These are phyloP conservation scores for Drosophila monieri DNA, from an alignment of 2,888 invertebrate species.

Conservation along the genomic window DNA sequence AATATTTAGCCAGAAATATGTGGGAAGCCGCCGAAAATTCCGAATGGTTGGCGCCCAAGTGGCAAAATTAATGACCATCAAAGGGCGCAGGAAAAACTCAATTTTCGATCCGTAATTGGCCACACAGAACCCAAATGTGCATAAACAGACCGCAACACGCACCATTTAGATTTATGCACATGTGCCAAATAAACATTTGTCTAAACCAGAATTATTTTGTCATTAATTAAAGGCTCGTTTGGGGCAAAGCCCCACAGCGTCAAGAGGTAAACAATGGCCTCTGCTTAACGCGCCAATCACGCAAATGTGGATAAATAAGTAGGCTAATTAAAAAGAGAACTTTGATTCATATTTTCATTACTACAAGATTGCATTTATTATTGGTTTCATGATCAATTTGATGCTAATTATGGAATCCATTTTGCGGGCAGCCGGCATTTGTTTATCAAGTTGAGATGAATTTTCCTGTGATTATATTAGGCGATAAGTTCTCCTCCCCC, in stretches of 20 bases:
- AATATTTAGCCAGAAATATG: background rate
- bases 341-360: constrained; percentile 39
- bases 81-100: constrained; percentile 13
- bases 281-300: background rate
- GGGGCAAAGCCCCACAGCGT: background rate
- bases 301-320: constrained; percentile 31
- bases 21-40: background rate
- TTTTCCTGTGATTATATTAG: constrained; percentile 21
- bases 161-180: constrained; percentile 26
- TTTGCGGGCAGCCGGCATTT: constrained; percentile 29
- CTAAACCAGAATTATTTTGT: constrained; percentile 34
- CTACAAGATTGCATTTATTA: constrained; percentile 45
- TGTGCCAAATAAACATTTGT: constrained; percentile 41
- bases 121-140: constrained; percentile 22
- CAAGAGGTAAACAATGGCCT: constrained; percentile 6
- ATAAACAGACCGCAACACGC: constrained; percentile 28
- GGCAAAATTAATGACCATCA: constrained; percentile 20
- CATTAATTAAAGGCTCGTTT: constrained; percentile 39
- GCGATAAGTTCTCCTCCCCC: constrained; percentile 2
- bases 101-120: constrained; percentile 35
- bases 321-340: constrained; percentile 25
- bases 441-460: constrained; percentile 28
- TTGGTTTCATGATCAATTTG: constrained; percentile 50
- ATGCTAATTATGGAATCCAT: constrained; percentile 49
- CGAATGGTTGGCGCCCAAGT: background rate